A percentile compares a stretch with the other conserved stretches of the same genome.
Conservation (phyloP, 2,113 vertebrate species). For the Tachysurus fulvidraco region DNA sequence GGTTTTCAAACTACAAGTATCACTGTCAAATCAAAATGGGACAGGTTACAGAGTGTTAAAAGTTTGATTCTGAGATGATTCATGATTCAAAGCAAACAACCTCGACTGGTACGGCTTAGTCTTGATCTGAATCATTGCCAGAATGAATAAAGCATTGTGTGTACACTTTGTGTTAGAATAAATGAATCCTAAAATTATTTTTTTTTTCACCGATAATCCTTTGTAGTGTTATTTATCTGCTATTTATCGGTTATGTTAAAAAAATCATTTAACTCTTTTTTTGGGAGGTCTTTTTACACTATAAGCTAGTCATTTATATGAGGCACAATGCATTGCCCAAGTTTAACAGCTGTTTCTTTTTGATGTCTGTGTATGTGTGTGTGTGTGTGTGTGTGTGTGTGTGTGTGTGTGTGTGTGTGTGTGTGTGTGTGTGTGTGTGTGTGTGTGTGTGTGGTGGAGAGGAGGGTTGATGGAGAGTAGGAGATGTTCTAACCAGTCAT, state of each 20-base stretch:
- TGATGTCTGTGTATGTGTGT: neutral
- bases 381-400: neutral
- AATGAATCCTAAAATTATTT: neutral
- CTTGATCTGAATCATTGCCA: neutral
- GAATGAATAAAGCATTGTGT: neutral
- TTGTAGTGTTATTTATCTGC: neutral
- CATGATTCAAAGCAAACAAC: neutral
- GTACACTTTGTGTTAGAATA: neutral
- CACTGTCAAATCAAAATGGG: neutral
- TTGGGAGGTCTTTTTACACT: neutral
- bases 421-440: neutral
- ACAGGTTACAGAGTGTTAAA: neutral
- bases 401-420: neutral
- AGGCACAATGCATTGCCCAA: neutral
- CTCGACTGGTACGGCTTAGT: neutral
- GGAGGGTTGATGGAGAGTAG: too few species aligned
- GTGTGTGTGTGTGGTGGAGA: neutral
- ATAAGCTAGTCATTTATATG: neutral
- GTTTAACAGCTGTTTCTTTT: slow-evolving; percentile 9
- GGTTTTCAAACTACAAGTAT: neutral
- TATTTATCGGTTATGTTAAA: neutral
- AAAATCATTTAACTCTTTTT: neutral
- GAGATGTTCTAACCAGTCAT: slow-evolving; percentile 49
- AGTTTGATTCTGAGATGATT: neutral
- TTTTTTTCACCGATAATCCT: neutral